Conservation (phyloP, 1,140 invertebrate genomes). For the Psilanteris sp. region DNA sequence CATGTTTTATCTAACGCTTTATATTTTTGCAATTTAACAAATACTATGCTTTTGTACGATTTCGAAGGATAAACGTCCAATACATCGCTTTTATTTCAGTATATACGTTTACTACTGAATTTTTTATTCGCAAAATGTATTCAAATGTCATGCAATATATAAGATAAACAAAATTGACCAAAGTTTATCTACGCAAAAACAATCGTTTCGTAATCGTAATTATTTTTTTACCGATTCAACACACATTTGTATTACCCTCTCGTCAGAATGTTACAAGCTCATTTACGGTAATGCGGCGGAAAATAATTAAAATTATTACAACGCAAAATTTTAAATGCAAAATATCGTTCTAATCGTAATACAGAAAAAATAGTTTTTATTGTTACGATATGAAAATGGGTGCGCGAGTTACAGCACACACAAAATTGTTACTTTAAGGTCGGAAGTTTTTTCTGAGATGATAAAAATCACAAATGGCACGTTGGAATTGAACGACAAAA, state of each 20-base stretch:
- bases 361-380: background rate
- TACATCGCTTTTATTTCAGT: constrained; percentile 9
- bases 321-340: too few relatives aligned
- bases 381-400: background rate
- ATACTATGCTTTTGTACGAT: constrained; percentile 11
- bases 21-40: constrained; percentile 21
- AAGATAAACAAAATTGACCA: too few relatives aligned
- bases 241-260: too few relatives aligned
- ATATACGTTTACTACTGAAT: background rate
- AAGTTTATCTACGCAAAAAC: too few relatives aligned
- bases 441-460: constrained; percentile 8
- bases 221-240: too few relatives aligned
- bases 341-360: too few relatives aligned
- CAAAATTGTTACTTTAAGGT: constrained; percentile 21
- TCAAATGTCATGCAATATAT: too few relatives aligned
- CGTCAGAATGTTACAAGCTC: too few relatives aligned
- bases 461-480: constrained; percentile 21
- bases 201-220: too few relatives aligned
- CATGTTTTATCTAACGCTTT: constrained; percentile 22
- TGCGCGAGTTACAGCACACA: constrained; percentile 7
- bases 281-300: too few relatives aligned
- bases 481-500: constrained; percentile 24
- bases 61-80: constrained; percentile 14
- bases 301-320: too few relatives aligned
- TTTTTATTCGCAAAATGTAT: background rate